Base-by-base conservation (phyloP, 2,888 invertebrate species). In the Lottia gigantea region DNA sequence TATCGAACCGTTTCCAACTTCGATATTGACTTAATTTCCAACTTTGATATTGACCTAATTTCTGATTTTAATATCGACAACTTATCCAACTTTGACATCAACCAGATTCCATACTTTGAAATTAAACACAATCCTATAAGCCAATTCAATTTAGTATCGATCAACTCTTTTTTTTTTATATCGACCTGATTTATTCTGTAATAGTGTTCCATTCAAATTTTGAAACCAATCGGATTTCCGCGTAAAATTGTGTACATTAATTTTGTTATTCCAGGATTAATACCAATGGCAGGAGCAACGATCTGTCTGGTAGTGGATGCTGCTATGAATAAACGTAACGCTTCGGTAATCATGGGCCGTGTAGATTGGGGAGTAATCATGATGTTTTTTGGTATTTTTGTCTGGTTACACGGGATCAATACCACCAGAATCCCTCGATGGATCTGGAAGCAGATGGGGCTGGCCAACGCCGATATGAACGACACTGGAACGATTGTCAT, bases 341-440 rank as follows among this genome's bases (percentile, higher is more conserved):
- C 78, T 0, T 31, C 46, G 19, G 26, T 47, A 15, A 64, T 76
- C 49, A 68, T 80, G 6, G 46, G 65, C 47, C 64, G 72, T 3
- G 71, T 76, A 2, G 80, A 80, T 70, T 78, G 78, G 78, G 67
- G 65, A 25, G 68, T 80, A 26, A 66, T 80, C n/a, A 55, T 79
- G 66, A 68, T 79, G 74, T 78, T 80, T 47, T 74, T 76, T 31
- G 77, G 76, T 26, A 67, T 80, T 23, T 78, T 78, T 55, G 73
- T 79, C 12, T 78, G 77, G 77, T 65, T 80, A 40, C 71, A 74
- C n/a, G 80, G 78, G 0, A 66, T 79, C 40, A 75, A 76, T 65
- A 65, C 67, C 26, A 78, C 79, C 26, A 68, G 73, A 16, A 62
- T 79, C 6, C 76, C 77, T 45, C 74, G 71, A 12, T 69, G 66